Evolutionary conservation across 1,140 invertebrate species (phyloP).

Genomic region (Goniozus legneri): DNA sequence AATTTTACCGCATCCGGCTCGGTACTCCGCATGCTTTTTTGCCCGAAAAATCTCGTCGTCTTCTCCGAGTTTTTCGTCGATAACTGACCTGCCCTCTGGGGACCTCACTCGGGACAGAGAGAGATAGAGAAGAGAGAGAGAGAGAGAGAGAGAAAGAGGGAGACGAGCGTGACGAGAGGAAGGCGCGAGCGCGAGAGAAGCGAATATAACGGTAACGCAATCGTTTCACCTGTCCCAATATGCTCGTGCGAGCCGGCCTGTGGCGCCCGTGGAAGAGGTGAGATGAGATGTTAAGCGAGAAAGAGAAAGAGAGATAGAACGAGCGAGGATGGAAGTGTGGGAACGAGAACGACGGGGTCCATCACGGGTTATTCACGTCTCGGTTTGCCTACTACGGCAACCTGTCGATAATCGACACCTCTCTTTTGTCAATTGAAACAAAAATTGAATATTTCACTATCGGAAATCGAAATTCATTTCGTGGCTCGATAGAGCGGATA

Average conservation of each 20-base stretch:
- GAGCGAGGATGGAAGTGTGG: neutral
- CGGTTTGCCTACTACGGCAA: too few species aligned
- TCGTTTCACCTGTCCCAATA: constrained; percentile 35
- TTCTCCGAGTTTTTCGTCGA: too few species aligned
- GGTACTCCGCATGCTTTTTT: too few species aligned
- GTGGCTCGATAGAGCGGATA: too few species aligned
- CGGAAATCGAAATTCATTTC: too few species aligned
- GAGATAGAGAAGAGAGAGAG: neutral
- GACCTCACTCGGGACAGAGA: too few species aligned
- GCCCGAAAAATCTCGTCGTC: too few species aligned
- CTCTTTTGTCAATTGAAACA: neutral
- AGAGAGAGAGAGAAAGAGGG: neutral
- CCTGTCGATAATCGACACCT: too few species aligned
- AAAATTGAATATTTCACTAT: too few species aligned
- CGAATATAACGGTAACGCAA: constrained; percentile 24
- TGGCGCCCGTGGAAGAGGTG: neutral
- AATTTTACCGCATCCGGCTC: too few species aligned
- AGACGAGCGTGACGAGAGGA: constrained; percentile 7
- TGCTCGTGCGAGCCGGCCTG: constrained; percentile 13
- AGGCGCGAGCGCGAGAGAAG: constrained; percentile 13
- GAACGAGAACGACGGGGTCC: neutral
- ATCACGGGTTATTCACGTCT: too few species aligned
- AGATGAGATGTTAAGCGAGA: constrained; percentile 1
- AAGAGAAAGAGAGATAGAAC: constrained; percentile 9
- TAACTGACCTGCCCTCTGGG: too few species aligned